Evolutionary conservation across 2,888 invertebrate genomes (phyloP).

Genomic region (Acleris emargana): DNA sequence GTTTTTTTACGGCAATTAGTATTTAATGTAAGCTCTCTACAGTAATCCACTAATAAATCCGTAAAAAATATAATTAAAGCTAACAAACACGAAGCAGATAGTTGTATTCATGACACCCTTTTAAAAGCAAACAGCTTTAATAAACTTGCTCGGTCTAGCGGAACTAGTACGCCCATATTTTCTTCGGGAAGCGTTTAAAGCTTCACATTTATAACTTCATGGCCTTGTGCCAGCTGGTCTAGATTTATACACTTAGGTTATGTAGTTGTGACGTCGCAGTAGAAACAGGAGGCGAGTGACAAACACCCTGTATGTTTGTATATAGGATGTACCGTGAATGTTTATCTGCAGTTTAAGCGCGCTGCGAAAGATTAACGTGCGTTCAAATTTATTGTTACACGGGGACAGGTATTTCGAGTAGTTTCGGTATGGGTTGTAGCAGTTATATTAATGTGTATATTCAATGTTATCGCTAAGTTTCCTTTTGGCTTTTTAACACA

Average conservation of each 20-base stretch:
- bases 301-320: slow-evolving; percentile 7
- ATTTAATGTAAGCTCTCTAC: no score
- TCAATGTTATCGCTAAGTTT: not conserved
- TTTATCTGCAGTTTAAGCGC: slow-evolving; percentile 7
- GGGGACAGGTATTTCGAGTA: slow-evolving; percentile 4
- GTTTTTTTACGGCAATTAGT: no score
- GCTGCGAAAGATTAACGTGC: slow-evolving; percentile 15
- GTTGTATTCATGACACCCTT: no score
- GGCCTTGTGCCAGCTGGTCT: slow-evolving; percentile 53
- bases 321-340: not conserved
- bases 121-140: slow-evolving; percentile 23
- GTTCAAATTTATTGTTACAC: slow-evolving; percentile 19
- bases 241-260: slow-evolving; percentile 52
- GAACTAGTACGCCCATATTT: slow-evolving; percentile 25
- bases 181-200: slow-evolving; percentile 44
- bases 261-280: slow-evolving; percentile 11
- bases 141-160: slow-evolving; percentile 9
- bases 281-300: slow-evolving; percentile 7
- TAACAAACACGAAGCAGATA: no score
- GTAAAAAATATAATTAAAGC: no score
- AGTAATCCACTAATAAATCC: no score
- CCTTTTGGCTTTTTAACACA: no score
- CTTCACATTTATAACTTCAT: slow-evolving; percentile 53
- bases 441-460: not conserved
- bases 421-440: not conserved